Conservation (phyloP, 2,113 vertebrate species). For the Paratilapia polleni region DNA sequence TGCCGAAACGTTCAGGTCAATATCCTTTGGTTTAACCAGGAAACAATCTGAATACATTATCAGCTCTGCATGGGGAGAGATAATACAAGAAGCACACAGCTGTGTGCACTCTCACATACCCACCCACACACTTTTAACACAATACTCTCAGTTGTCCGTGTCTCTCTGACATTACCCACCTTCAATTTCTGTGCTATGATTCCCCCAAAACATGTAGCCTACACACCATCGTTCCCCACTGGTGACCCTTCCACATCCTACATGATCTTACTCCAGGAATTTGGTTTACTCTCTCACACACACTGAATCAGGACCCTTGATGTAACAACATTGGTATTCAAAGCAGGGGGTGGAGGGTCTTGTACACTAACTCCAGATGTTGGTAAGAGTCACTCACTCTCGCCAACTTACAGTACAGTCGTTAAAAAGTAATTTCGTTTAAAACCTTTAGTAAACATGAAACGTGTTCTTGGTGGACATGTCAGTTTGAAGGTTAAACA, state of each 20-base stretch:
- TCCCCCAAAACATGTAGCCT: not conserved
- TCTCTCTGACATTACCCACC: conserved; percentile 23
- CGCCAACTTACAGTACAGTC: not conserved
- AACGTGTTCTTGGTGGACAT: not conserved
- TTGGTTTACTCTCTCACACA: conserved; percentile 37
- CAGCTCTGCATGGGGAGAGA: conserved; percentile 40
- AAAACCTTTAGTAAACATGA: not conserved
- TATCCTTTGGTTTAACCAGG: conserved; percentile 10
- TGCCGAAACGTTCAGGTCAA: not conserved
- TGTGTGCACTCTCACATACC: conserved; percentile 46
- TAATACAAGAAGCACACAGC: conserved; percentile 49
- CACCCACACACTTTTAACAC: conserved; percentile 31
- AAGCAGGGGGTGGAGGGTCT: conserved; percentile 27
- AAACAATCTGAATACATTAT: conserved; percentile 40
- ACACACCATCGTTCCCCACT: conserved; percentile 11
- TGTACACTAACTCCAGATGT: conserved; percentile 70
- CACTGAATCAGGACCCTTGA: conserved; percentile 53
- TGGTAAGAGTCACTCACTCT: conserved; percentile 13
- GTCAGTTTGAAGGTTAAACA: not conserved
- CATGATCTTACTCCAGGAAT: conserved; percentile 53
- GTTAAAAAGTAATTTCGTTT: not conserved
- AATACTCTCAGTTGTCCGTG: conserved; percentile 35
- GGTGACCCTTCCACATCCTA: conserved; percentile 26
- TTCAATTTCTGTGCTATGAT: conserved; percentile 21
- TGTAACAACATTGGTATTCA: conserved; percentile 73